Evolutionary conservation across 2,888 invertebrate species (phyloP).

Genomic region (Gastrophysa polygoni): DNA sequence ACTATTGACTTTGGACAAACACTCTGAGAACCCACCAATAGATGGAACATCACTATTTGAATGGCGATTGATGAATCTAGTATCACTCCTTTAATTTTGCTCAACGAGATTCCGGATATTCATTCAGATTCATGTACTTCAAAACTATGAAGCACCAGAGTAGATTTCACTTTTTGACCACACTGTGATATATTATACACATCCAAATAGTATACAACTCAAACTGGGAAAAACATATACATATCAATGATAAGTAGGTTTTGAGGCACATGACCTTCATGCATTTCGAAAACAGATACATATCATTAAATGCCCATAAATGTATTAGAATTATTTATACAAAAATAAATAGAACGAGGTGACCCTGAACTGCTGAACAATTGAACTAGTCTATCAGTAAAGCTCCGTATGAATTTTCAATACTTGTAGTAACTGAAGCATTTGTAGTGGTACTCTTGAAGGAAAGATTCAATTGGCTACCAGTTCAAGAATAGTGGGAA

Average conservation of each 20-base stretch:
- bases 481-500: slow-evolving; percentile 3
- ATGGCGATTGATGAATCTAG: neutral
- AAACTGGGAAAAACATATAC: slow-evolving; percentile 16
- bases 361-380: neutral
- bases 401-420: neutral
- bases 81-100: neutral
- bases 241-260: slow-evolving; percentile 23
- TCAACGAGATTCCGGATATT: neutral
- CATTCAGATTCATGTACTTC: neutral
- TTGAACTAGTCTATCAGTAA: neutral
- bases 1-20: too few relatives aligned
- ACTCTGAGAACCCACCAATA: neutral
- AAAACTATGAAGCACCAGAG: slow-evolving; percentile 5
- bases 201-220: slow-evolving; percentile 13
- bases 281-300: neutral
- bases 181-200: slow-evolving; percentile 29
- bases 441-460: neutral
- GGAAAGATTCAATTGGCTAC: neutral
- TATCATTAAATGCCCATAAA: slow-evolving; percentile 7
- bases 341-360: neutral
- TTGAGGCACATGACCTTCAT: neutral
- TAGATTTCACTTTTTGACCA: neutral
- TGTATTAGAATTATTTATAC: neutral
- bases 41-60: neutral
- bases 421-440: too few relatives aligned